These are phyloP conservation scores for Notothenia rossii DNA, from an alignment of 2,113 vertebrate species.

Conservation along the genomic window DNA sequence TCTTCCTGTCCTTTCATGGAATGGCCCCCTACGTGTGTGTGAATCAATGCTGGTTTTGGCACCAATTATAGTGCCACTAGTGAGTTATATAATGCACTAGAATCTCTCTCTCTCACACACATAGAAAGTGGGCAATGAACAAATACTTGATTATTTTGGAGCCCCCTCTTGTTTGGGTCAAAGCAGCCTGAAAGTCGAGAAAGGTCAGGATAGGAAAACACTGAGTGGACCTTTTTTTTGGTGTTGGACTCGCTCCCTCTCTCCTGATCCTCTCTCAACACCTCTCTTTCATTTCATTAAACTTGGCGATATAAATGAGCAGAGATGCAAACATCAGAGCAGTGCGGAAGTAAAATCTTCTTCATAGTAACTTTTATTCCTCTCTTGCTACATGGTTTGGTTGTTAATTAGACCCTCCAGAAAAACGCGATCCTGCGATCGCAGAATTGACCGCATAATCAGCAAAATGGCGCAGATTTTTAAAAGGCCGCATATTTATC, in stretches of 20 bases:
- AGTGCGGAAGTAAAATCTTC: slow-evolving; percentile 45
- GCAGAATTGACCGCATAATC: too few relatives aligned
- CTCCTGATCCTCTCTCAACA: slow-evolving; percentile 41
- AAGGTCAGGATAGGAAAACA: slow-evolving; percentile 58
- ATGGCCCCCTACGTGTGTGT: slow-evolving; percentile 32
- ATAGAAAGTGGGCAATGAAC: slow-evolving; percentile 27
- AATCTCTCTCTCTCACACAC: slow-evolving; percentile 18
- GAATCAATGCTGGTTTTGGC: slow-evolving; percentile 57
- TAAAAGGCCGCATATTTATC: too few relatives aligned
- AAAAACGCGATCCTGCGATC: too few relatives aligned
- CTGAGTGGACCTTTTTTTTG: slow-evolving; percentile 59
- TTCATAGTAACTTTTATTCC: background rate
- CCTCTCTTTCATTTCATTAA: slow-evolving; percentile 42
- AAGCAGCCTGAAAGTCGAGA: slow-evolving; percentile 44
- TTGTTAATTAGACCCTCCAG: background rate
- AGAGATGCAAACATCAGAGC: slow-evolving; percentile 20
- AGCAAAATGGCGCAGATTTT: too few relatives aligned
- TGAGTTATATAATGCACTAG: slow-evolving; percentile 60
- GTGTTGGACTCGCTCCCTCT: slow-evolving; percentile 1
- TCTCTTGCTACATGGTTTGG: background rate
- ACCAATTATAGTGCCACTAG: slow-evolving; percentile 39
- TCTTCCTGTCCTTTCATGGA: slow-evolving; percentile 54
- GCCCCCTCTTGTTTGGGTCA: slow-evolving; percentile 58
- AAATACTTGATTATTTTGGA: slow-evolving; percentile 37
- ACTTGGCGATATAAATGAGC: slow-evolving; percentile 22